These are phyloP conservation scores for Orientallactaga bullata DNA, from an alignment of 2,113 vertebrate species.

Conservation along the genomic window DNA sequence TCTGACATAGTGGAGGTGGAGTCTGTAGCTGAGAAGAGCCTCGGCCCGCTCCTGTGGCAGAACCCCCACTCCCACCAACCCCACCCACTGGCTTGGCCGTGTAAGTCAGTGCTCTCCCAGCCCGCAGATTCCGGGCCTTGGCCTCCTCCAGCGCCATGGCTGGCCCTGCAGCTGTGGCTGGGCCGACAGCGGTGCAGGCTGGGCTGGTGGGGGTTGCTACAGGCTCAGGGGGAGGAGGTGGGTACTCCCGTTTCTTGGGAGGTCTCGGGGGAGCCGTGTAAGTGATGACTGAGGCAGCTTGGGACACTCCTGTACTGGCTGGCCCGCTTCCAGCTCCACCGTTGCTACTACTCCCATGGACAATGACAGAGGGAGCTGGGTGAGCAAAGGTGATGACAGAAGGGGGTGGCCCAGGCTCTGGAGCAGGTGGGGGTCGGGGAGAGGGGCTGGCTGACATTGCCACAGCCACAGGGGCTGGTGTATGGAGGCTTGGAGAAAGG, in stretches of 20 bases:
- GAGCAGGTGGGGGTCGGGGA: conserved; percentile 58
- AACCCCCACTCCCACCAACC: conserved; percentile 85
- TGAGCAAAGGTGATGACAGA: conserved; percentile 94
- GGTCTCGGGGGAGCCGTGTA: conserved; percentile 81
- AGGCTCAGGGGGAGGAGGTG: conserved; percentile 65
- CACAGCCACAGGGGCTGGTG: conserved; percentile 77
- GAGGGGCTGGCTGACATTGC: conserved; percentile 64
- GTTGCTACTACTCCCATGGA: conserved; percentile 88
- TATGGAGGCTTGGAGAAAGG: conserved; percentile 81
- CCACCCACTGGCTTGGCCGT: conserved; percentile 89
- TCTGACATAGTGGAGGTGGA: conserved; percentile 93
- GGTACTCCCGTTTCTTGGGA: conserved; percentile 81
- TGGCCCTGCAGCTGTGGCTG: conserved; percentile 67
- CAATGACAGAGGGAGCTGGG: conserved; percentile 93
- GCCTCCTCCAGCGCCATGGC: conserved; percentile 73
- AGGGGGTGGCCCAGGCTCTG: conserved; percentile 74
- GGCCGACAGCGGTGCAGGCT: conserved; percentile 45
- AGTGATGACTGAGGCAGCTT: conserved; percentile 86
- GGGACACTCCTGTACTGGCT: conserved; percentile 73
- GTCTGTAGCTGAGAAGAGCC: conserved; percentile 81
- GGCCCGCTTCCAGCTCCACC: conserved; percentile 86
- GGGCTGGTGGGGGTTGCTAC: conserved; percentile 72
- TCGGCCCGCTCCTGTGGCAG: conserved; percentile 83
- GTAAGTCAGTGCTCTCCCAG: conserved; percentile 88
- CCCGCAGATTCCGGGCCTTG: conserved; percentile 85